phyloP scores from a whole-genome alignment of 2,797 vertebrate genomes.

The Melanotaenia nigrans region DNA sequence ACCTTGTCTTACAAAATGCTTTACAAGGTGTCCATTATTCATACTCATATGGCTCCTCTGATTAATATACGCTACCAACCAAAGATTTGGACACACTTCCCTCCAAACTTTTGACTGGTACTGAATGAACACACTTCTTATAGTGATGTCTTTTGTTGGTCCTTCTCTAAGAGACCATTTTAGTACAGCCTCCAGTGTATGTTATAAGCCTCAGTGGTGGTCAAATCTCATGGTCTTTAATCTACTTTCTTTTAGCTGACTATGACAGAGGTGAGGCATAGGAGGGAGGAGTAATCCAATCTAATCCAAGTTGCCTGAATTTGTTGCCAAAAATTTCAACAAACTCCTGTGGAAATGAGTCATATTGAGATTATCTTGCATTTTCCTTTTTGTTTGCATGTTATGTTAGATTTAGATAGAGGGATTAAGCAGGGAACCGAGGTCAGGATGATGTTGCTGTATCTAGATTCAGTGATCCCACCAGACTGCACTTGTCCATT shows the following conservation, averaged over 20 bases:
- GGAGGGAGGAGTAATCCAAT: constrained; percentile 34
- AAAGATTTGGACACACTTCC: no score
- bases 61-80: background rate
- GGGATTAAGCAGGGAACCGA: constrained; percentile 69
- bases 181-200: background rate
- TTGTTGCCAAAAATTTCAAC: constrained; percentile 49
- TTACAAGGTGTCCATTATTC: background rate
- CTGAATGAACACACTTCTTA: background rate
- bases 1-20: background rate
- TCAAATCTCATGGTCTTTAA: constrained; percentile 22
- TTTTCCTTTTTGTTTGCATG: constrained; percentile 72
- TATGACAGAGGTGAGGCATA: constrained; percentile 9
- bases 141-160: background rate
- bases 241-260: constrained; percentile 17
- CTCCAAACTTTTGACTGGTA: no score
- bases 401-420: constrained; percentile 65
- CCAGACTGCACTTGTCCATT: constrained; percentile 33
- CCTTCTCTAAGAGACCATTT: constrained; percentile 14
- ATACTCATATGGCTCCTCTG: background rate
- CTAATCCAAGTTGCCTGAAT: constrained; percentile 53
- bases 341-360: constrained; percentile 52
- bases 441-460: constrained; percentile 60
- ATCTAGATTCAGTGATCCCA: constrained; percentile 57
- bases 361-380: constrained; percentile 63
- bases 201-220: constrained; percentile 9